These are phyloP conservation scores for Muntiacus muntjak DNA, from an alignment of 2,113 vertebrate genomes.

Conservation along the genomic window DNA sequence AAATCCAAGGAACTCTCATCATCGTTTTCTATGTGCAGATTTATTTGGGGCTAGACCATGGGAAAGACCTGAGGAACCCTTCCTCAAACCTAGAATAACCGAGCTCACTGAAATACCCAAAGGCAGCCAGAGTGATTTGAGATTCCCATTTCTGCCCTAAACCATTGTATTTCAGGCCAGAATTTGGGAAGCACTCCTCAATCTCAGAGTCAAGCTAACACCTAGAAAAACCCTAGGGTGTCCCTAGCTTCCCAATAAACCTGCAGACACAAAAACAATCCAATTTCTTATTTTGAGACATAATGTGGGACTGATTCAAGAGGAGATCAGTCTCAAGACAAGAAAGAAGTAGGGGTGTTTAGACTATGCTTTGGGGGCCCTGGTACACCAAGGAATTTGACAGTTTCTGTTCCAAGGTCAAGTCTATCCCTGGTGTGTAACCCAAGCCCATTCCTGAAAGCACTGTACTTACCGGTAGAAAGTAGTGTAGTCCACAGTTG, in stretches of 20 bases:
- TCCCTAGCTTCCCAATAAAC: background rate
- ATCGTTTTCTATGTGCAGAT: background rate
- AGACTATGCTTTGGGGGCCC: background rate
- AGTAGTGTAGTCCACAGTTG: conserved; percentile 88
- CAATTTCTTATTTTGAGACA: background rate
- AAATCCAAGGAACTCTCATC: background rate
- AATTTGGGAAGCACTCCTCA: background rate
- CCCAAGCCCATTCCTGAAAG: background rate
- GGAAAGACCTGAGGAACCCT: background rate
- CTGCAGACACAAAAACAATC: background rate
- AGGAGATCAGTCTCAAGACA: background rate
- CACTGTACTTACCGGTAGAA: conserved; percentile 90
- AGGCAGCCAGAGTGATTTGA: background rate
- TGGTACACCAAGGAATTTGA: background rate
- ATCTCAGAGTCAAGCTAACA: background rate
- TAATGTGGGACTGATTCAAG: background rate
- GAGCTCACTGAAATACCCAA: background rate
- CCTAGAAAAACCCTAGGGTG: background rate
- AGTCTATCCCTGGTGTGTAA: background rate
- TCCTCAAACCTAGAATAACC: background rate
- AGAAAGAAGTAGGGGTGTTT: background rate
- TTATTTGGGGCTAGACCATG: background rate
- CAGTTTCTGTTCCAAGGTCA: background rate
- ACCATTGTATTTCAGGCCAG: background rate
- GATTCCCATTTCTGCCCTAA: background rate